A percentile compares a stretch with the other conserved stretches of the same genome.
Conservation (phyloP, 1,140 invertebrate genomes). For the Cephus cinctus region DNA sequence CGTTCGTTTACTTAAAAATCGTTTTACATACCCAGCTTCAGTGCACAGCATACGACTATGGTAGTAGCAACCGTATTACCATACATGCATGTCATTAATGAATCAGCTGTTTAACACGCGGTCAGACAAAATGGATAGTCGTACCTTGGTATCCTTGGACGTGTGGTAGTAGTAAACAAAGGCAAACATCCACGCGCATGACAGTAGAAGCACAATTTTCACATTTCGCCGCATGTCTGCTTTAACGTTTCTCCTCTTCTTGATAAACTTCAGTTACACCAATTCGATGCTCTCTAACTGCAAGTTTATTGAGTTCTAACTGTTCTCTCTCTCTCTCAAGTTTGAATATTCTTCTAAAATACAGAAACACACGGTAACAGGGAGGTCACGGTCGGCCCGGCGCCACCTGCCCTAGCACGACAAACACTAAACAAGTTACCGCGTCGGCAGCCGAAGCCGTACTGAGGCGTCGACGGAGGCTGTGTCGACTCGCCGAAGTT, state of each 20-base stretch:
- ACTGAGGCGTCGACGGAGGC: slow-evolving; percentile 27
- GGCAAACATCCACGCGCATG: slow-evolving; percentile 60
- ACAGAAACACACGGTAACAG: slow-evolving; percentile 18
- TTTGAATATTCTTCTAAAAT: no score
- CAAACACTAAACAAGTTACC: no score
- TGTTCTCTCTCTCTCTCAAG: no score
- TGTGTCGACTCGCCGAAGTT: background rate
- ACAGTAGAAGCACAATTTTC: slow-evolving; percentile 58
- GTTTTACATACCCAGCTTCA: no score
- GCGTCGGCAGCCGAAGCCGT: slow-evolving; percentile 49
- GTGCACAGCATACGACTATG: no score
- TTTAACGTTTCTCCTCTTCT: background rate
- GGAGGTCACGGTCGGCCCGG: background rate
- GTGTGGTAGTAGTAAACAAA: slow-evolving; percentile 61
- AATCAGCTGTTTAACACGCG: slow-evolving; percentile 14
- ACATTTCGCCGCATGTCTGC: slow-evolving; percentile 58
- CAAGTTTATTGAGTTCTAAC: no score
- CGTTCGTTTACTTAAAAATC: no score
- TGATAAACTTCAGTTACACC: no score
- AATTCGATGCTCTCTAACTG: no score
- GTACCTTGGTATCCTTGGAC: slow-evolving; percentile 52
- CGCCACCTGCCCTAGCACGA: slow-evolving; percentile 25
- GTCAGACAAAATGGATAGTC: slow-evolving; percentile 17
- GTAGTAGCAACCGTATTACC: no score
- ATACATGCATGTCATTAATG: no score